phyloP scores from a whole-genome alignment of 2,888 invertebrate species.

The Nemurella pictetii region DNA sequence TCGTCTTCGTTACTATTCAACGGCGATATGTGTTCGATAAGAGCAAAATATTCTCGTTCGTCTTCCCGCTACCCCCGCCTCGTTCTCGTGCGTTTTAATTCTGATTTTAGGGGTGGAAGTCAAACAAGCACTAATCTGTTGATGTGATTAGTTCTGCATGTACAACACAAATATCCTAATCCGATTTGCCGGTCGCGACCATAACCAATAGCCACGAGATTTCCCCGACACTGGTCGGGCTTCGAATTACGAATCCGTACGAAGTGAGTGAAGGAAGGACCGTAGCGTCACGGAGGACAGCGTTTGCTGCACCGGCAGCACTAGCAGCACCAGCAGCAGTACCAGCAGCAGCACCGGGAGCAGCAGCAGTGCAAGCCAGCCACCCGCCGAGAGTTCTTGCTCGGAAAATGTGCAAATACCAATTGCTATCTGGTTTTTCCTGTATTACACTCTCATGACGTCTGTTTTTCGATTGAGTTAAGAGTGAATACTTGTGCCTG shows the following conservation, averaged over 20 bases:
- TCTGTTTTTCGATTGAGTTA: neutral
- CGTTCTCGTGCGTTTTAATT: neutral
- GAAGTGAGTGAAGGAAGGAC: too few species aligned
- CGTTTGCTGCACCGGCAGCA: too few species aligned
- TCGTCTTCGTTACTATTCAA: too few species aligned
- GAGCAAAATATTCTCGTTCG: too few species aligned
- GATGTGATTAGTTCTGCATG: neutral
- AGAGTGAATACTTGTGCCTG: neutral
- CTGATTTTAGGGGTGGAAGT: neutral
- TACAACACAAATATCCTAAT: neutral
- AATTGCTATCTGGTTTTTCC: neutral
- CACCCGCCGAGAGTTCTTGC: too few species aligned
- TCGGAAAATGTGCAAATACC: too few species aligned
- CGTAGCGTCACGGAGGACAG: too few species aligned
- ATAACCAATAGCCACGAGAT: neutral
- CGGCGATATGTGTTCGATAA: too few species aligned
- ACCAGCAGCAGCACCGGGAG: too few species aligned
- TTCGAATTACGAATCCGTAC: neutral
- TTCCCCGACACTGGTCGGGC: neutral
- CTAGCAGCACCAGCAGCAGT: too few species aligned
- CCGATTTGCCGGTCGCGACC: neutral
- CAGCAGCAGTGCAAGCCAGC: too few species aligned
- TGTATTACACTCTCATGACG: neutral
- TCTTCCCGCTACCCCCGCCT: neutral
- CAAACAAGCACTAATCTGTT: neutral